Evolutionary conservation across 2,797 vertebrate species (phyloP).

Genomic region (Setipinna tenuifilis): DNA sequence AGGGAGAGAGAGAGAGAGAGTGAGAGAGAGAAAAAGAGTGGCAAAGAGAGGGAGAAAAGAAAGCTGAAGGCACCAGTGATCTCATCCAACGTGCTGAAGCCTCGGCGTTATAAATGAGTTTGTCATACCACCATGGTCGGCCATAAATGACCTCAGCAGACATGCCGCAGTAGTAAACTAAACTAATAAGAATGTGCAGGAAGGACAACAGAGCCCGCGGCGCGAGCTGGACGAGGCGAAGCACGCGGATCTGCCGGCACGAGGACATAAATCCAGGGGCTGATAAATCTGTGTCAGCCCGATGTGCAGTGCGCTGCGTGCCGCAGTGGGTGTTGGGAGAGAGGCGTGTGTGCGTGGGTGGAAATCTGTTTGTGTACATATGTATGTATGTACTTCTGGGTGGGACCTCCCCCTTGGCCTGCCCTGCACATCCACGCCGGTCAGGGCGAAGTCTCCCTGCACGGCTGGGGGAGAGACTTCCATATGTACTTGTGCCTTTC

Average conservation of each 20-base stretch:
- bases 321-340: slow-evolving; percentile 38
- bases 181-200: slow-evolving; percentile 83
- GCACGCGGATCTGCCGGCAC: slow-evolving; percentile 68
- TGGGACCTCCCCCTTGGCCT: slow-evolving; percentile 54
- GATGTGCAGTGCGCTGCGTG: slow-evolving; percentile 53
- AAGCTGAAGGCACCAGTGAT: slow-evolving; percentile 68
- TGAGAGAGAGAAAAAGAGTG: neutral
- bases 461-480: slow-evolving; percentile 84
- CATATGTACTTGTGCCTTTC: slow-evolving; percentile 84
- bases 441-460: slow-evolving; percentile 77
- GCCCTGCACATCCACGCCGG: slow-evolving; percentile 73
- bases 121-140: slow-evolving; percentile 78
- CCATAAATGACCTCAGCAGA: slow-evolving; percentile 91
- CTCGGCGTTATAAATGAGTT: slow-evolving; percentile 84
- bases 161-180: slow-evolving; percentile 85
- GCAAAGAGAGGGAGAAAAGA: neutral
- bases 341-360: slow-evolving; percentile 53
- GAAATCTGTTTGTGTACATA: slow-evolving; percentile 42
- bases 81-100: slow-evolving; percentile 81
- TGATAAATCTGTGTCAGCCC: slow-evolving; percentile 84
- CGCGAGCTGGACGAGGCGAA: slow-evolving; percentile 70
- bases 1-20: slow-evolving; percentile 5
- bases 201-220: slow-evolving; percentile 81
- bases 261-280: slow-evolving; percentile 79
- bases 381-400: slow-evolving; percentile 54